These are phyloP conservation scores for Corapipo altera DNA, from an alignment of 2,113 vertebrate species.

Conservation along the genomic window DNA sequence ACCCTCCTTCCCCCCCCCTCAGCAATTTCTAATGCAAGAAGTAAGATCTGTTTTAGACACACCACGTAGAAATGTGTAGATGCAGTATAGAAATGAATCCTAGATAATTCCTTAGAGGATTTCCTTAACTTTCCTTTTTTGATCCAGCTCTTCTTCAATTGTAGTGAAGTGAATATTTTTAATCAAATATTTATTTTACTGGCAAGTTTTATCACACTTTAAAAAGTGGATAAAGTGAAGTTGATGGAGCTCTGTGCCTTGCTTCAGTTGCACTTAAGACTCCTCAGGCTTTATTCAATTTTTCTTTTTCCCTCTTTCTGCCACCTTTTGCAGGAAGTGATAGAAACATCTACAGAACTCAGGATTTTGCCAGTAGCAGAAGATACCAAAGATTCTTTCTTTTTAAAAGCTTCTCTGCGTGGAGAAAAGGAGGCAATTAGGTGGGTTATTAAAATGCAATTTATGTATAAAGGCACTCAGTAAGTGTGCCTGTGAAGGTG, in stretches of 20 bases:
- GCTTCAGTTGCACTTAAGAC: not conserved
- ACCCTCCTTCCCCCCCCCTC: rapidly evolving
- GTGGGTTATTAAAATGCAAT: constrained; percentile 62
- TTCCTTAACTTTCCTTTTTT: not conserved
- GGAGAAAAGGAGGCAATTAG: constrained; percentile 48
- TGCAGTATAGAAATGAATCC: not conserved
- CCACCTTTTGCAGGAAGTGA: not conserved
- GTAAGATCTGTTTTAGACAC: not conserved
- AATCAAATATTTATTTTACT: constrained; percentile 4
- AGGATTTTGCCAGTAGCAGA: not conserved
- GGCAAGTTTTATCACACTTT: not conserved
- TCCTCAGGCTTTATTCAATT: not conserved
- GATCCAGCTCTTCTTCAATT: not conserved
- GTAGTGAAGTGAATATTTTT: not conserved
- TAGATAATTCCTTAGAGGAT: not conserved
- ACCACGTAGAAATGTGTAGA: not conserved
- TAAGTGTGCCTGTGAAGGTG: constrained; percentile 42
- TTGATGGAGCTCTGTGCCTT: not conserved
- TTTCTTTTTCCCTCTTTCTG: not conserved
- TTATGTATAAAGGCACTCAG: constrained; percentile 52
- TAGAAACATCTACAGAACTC: not conserved
- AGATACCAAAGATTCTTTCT: constrained; percentile 11
- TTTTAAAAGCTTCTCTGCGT: constrained; percentile 34
- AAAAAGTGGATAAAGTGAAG: not conserved
- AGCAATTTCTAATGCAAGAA: not conserved